Evolutionary conservation across 2,113 vertebrate genomes (phyloP).

Genomic region (Corythornis vintsioides): DNA sequence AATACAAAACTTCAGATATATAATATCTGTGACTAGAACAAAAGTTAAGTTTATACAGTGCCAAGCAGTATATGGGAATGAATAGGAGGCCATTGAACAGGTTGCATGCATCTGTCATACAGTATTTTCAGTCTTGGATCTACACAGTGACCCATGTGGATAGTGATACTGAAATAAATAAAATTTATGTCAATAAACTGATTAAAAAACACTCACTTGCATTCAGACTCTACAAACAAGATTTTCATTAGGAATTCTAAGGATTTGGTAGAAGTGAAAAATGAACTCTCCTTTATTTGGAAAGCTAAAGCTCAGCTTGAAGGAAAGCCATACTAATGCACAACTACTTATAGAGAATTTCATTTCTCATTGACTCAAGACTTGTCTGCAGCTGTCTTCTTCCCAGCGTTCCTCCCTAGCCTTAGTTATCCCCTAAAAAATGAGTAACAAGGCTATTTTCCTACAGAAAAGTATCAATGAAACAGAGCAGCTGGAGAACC

Average conservation of each 20-base stretch:
- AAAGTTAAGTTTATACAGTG: background rate
- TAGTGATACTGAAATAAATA: background rate
- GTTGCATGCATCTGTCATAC: background rate
- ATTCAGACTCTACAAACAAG: background rate
- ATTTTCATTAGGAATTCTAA: background rate
- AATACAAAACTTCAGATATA: background rate
- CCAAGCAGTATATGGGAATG: background rate
- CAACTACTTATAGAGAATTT: background rate
- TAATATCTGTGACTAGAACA: background rate
- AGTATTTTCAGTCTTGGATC: background rate
- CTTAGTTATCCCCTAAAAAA: background rate
- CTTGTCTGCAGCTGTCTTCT: background rate
- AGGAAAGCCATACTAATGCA: background rate
- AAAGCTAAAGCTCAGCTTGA: background rate
- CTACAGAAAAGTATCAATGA: background rate
- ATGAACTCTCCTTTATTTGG: background rate
- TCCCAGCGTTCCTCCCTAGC: background rate
- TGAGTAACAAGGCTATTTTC: background rate
- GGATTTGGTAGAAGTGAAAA: background rate
- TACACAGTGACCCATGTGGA: background rate
- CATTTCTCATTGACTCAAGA: background rate
- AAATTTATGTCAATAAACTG: background rate
- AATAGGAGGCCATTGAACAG: background rate
- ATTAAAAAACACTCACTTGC: background rate
- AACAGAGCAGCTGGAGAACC: background rate